Base-by-base conservation (phyloP, 2,888 invertebrate species). In the Norana najaformis region DNA sequence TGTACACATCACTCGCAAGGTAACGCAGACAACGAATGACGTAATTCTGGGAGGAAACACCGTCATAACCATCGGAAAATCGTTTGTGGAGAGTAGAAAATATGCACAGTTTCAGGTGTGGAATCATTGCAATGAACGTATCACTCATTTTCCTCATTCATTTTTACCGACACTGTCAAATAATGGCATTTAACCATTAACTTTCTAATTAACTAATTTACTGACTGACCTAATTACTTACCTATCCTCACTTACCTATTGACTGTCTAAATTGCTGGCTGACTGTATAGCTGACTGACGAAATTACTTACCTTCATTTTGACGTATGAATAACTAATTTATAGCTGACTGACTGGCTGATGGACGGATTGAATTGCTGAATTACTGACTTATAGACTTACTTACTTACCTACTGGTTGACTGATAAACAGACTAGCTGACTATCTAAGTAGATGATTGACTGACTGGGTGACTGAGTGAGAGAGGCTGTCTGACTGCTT, bases 21-120 rank as follows among this genome's bases (percentile, higher is more conserved):
- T 53, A 88, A 91, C 30, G 89, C 92, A 38, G 90, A 92, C 41
- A 8, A 36, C 53, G 23, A 39, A 83, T 36, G 88, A 69, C 41
- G 34, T 38, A 36, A 91, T 91, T 34, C 39, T 23, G 8, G n/a
- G 18, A 90, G 85, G 90, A 23, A 91, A 92, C 89, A 89, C 93
- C 14, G 93, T 93, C 92, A 91, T 93, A 83, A 92, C 94, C 0
- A 89, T 94, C 14, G 94, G 94, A 34, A 93, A 93, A 4, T 93
- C 93, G 88, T 93, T 93, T 90, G 92, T 92, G 82, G 90, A 90
- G 36, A 83, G 47, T 37, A 90, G 85, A 4, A 91, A 93, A 89
- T 93, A 92, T 91, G 89, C 90, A 0, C 91, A 92, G 16, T 94
- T 94, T 91, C 92, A 93, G 93, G 94, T 93, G 34, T 36, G 36